Evolutionary conservation across 2,888 invertebrate species (phyloP).

Genomic region (Physocephala rufipes): DNA sequence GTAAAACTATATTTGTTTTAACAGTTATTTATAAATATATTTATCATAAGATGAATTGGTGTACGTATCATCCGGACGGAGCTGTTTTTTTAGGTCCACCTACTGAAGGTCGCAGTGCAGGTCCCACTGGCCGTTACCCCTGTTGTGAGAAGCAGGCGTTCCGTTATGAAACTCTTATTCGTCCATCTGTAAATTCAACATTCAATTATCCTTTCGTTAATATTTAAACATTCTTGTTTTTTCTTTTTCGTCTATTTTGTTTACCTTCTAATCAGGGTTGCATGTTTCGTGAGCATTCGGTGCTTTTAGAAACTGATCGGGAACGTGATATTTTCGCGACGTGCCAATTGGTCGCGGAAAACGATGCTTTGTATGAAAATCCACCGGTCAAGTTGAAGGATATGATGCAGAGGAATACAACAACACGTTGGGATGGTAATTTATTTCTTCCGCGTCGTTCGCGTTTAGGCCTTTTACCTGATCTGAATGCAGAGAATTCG

Average conservation of each 20-base stretch:
- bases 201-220: too few species aligned
- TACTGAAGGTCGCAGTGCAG: constrained; percentile 69
- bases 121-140: constrained; percentile 81
- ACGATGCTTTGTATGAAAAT: constrained; percentile 58
- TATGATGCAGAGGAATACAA: constrained; percentile 50
- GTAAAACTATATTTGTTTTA: neutral
- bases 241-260: too few species aligned
- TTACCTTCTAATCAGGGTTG: constrained; percentile 70
- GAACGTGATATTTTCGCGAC: constrained; percentile 73
- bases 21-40: constrained; percentile 5
- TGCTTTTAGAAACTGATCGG: constrained; percentile 72
- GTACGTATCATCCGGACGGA: constrained; percentile 80
- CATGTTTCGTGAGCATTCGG: constrained; percentile 77
- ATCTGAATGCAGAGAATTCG: constrained; percentile 55
- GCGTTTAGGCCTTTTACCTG: constrained; percentile 62
- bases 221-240: too few species aligned
- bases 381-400: constrained; percentile 55
- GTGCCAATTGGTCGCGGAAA: constrained; percentile 61
- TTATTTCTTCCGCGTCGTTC: constrained; percentile 62
- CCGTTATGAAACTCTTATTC: constrained; percentile 63
- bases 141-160: constrained; percentile 90
- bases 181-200: constrained; percentile 58
- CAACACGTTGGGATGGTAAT: constrained; percentile 60
- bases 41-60: constrained; percentile 76
- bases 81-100: constrained; percentile 79